Base-by-base conservation (phyloP, 2,113 vertebrate genomes). In the Oxyura jamaicensis region DNA sequence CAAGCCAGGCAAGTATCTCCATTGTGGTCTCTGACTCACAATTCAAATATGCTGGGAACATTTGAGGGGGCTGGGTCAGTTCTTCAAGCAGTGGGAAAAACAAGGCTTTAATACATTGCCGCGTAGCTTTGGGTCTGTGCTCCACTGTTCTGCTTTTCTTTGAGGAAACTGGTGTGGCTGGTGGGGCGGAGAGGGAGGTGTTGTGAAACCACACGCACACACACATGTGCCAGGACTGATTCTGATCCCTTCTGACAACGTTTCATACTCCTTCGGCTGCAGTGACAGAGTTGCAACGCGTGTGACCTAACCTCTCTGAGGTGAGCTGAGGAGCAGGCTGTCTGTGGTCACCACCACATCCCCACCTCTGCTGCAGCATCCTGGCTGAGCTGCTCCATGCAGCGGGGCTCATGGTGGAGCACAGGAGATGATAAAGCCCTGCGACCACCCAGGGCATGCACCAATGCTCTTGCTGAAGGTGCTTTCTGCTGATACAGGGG, bases 1-100 rank as follows among this genome's bases (percentile, higher is more conserved):
- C 81, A 89, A 69, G 90, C 81, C 35, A 86, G 72, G 94, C 86
- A 90, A 96, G 91, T n/a, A 69, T 93, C 80, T 86, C 82, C 91
- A 75, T 80, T 89, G 90, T 93, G 95, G 96, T 90, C 66, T 92
- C 75, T 96, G 94, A 94, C 89, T 97, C 97, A 97, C 86, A 85
- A 90, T 93, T 73, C 83, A 96, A 92, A 55, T 75, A 96, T 83
- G 90, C 83, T 88, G 82, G 95, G 96, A 94, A 93, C 88, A 89
- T 95, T 96, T 90, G 84, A 93, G 88, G 91, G 86, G 92, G 96
- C 68, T 95, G 93, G 96, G 87, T 91, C 83, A 71, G 87, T 93
- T 83, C 93, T 86, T 88, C 26, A 80, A 58, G 93, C 89, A 96
- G 72, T 95, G 96, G 94, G 96, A 96, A 96, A 96, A 96, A 96